Base-by-base conservation (phyloP, 2,888 invertebrate genomes). In the Rhagonycha lutea region DNA sequence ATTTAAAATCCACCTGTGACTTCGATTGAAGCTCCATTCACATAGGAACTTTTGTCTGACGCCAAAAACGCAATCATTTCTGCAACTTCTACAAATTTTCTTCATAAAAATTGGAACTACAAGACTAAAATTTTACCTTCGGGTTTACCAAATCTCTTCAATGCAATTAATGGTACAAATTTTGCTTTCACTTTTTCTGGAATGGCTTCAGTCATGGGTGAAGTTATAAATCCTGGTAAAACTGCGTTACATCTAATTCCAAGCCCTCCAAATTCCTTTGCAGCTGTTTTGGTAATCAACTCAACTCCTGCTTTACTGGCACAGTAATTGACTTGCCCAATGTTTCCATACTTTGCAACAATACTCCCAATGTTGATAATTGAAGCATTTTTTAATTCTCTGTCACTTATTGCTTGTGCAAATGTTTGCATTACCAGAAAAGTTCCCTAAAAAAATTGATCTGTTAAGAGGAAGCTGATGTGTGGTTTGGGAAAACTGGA, bases 301-400 rank as follows among this genome's bases (percentile, higher is more conserved):
- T 94, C 92, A 0, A 98, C 96, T 2, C 96, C 98, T n/a, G 97
- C 95, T 89, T 98, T 98, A 74, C 96, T 96, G 0, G 96, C 96
- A 3, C 94, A 91, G 86, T 98, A 98, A 87, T 97, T 97, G 14
- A 92, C 91, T 89, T 98, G 97, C 0, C 96, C 94, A 63, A 96
- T 91, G 85, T 96, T 97, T 70, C 96, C 97, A 84, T 91, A 90
- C 90, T 94, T 95, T 4, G 94, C 96, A 18, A 94, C 84, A 79
- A 98, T 95, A 84, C 98, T 98, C 7, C 95, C 93, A 73, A 98
- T 91, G 86, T 98, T 98, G 26, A 98, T 89, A 63, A 98, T 93
- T 1, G 96, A 94, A 0, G 93, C 94, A 7, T 89, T 86, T 18
- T 86, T 80, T 10, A 91, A 81, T 9, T 88, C 84, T 14, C 92